A percentile compares a stretch with the other conserved stretches of the same genome.
phyloP scores from a whole-genome alignment of 2,888 invertebrate genomes.

The Gari tellinella region DNA sequence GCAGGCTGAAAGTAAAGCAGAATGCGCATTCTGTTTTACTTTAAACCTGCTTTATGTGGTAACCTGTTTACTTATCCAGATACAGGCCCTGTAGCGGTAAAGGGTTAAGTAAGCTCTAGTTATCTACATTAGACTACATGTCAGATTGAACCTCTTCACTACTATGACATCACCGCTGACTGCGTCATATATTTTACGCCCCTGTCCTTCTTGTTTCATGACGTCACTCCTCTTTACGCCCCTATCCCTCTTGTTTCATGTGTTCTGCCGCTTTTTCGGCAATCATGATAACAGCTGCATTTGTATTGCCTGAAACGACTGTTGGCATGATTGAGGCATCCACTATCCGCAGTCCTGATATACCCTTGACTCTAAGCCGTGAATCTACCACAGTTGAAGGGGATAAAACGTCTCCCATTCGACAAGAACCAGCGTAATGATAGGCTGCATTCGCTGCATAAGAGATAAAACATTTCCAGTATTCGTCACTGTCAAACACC shows the following conservation, averaged over 20 bases:
- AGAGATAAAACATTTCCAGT: constrained; percentile 34
- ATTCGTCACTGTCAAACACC: constrained; percentile 25
- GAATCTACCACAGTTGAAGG: constrained; percentile 30
- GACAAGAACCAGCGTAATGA: constrained; percentile 36
- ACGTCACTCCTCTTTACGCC: too few species aligned
- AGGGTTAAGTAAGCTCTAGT: too few species aligned
- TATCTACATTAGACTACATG: too few species aligned
- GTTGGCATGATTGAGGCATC: constrained; percentile 41
- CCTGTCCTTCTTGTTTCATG: too few species aligned
- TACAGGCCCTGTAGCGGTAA: too few species aligned
- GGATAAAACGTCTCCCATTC: constrained; percentile 30
- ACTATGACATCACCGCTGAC: too few species aligned
- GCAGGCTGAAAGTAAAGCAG: too few species aligned
- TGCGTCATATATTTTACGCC: too few species aligned
- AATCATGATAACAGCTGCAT: constrained; percentile 47
- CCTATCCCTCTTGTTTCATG: constrained; percentile 7
- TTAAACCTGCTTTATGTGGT: too few species aligned
- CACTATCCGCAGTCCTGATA: constrained; percentile 32
- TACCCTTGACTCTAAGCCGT: constrained; percentile 31
- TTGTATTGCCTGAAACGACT: constrained; percentile 32
- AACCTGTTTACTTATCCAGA: too few species aligned
- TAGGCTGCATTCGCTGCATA: constrained; percentile 19
- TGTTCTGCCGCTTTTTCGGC: constrained; percentile 46
- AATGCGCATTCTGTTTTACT: too few species aligned
- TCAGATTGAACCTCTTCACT: too few species aligned